Evolutionary conservation across 2,113 vertebrate species (phyloP).

Genomic region (Chloropsis hardwickii): DNA sequence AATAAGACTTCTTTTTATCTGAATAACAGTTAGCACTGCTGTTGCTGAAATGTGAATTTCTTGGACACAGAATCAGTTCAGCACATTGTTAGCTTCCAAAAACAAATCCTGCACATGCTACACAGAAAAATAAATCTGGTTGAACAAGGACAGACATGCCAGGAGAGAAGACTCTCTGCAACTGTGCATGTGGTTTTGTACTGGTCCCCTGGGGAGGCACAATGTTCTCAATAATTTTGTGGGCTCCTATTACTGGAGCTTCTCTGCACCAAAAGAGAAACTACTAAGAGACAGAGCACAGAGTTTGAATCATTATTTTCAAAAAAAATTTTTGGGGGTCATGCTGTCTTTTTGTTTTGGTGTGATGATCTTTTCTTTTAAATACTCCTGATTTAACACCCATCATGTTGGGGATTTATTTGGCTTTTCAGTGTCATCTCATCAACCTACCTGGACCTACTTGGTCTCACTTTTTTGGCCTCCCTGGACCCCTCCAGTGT

Average conservation of each 20-base stretch:
- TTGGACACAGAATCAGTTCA: neutral
- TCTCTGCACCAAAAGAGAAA: neutral
- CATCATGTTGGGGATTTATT: neutral
- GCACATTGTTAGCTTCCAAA: neutral
- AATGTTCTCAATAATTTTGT: neutral
- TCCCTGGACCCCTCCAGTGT: slow-evolving; percentile 58
- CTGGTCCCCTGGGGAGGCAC: neutral
- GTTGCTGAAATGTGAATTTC: neutral
- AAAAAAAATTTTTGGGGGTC: neutral
- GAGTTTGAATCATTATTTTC: neutral
- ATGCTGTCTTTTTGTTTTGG: neutral
- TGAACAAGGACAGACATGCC: neutral
- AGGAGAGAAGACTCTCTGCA: neutral
- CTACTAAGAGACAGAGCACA: neutral
- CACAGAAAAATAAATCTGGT: neutral
- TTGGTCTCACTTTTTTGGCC: slow-evolving; percentile 41
- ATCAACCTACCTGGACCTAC: neutral
- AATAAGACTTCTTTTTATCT: neutral
- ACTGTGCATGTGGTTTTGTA: fast-evolving
- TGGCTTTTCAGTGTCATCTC: slow-evolving; percentile 42
- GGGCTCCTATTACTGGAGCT: neutral
- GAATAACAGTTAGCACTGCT: neutral
- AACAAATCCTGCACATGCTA: neutral
- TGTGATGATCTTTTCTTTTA: neutral
- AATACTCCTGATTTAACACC: neutral